Evolutionary conservation across 2,888 invertebrate species (phyloP), one percentile per base, ranked within the genome.

Genomic region (Habrosyne pyritoides): DNA sequence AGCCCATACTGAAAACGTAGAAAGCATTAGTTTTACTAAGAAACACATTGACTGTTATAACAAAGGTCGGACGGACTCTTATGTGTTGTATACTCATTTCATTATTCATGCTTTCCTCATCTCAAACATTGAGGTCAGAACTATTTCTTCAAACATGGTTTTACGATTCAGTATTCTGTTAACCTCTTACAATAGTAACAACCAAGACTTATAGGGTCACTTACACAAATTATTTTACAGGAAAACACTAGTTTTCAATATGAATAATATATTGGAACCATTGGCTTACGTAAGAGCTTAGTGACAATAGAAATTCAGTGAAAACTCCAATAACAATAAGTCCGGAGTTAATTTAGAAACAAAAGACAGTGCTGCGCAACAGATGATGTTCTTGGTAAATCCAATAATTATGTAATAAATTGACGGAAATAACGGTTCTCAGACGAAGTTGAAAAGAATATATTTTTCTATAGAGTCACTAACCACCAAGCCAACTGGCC

Each of bases 1-100:
- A 97, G 90, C 1, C 97, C 97, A 89, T 96, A 97, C 95, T 97
- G 93, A 49, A 83, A 86, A 58, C 61, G 56, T 62, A 59, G 53
- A 57, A 30, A 42, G 18, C 42, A 18, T 18, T 18, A 42, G 8
- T 42, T 42, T 42, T 42, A 12, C 18, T 8, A 42, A 42, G 18
- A 42, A 42, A 42, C 42, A 42, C n/a, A 42, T 42, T 18, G 42
- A 42, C 18, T 18, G 18, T n/a, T 5, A 42, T 18, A 42, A 42
- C 18, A 42, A 42, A 42, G 42, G 18, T 42, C 4, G 36, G 5
- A 36, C 36, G 3, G 30, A 12, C 36, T 14, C 5, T 0, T 12
- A 8, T 0, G 36, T 42, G 6, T 42, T 18, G 42, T 6, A 42
- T 42, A 42, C 42, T 42, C 42, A 18, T 42, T 42, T 42, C 42